phyloP scores from a whole-genome alignment of 1,140 invertebrate genomes.

The Grapholita molesta region DNA sequence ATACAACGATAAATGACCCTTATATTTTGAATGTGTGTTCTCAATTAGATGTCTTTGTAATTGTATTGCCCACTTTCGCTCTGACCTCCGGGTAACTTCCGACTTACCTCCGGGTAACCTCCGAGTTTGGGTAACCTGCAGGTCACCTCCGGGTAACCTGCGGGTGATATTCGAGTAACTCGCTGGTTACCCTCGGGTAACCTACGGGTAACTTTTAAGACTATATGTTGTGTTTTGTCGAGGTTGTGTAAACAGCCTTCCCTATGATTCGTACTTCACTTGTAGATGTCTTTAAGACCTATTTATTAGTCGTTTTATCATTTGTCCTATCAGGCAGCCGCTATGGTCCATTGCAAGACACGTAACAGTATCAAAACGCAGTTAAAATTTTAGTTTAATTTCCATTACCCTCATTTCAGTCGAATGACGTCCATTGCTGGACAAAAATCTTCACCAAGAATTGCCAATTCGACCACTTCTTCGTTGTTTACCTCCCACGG shows the following conservation, averaged over 20 bases:
- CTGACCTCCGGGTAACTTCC: neutral
- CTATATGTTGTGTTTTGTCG: neutral
- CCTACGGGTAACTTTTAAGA: neutral
- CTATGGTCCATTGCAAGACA: neutral
- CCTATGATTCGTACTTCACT: conserved; percentile 55
- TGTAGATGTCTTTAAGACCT: conserved; percentile 57
- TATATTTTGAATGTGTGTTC: conserved; percentile 34
- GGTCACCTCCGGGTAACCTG: neutral
- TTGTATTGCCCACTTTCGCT: neutral
- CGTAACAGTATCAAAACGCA: too few species aligned
- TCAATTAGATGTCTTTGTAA: neutral
- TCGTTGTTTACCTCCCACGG: too few species aligned
- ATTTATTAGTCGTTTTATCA: neutral
- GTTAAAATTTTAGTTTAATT: too few species aligned
- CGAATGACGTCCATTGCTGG: too few species aligned
- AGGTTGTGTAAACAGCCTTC: conserved; percentile 9
- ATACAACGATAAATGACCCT: conserved; percentile 67
- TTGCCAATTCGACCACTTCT: too few species aligned
- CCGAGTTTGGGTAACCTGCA: neutral
- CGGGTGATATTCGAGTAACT: neutral
- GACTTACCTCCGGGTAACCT: neutral
- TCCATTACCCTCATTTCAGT: too few species aligned
- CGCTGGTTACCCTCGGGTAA: neutral
- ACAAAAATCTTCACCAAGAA: too few species aligned
- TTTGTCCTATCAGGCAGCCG: neutral